phyloP scores from a whole-genome alignment of 2,113 vertebrate genomes.

The Clarias gariepinus region DNA sequence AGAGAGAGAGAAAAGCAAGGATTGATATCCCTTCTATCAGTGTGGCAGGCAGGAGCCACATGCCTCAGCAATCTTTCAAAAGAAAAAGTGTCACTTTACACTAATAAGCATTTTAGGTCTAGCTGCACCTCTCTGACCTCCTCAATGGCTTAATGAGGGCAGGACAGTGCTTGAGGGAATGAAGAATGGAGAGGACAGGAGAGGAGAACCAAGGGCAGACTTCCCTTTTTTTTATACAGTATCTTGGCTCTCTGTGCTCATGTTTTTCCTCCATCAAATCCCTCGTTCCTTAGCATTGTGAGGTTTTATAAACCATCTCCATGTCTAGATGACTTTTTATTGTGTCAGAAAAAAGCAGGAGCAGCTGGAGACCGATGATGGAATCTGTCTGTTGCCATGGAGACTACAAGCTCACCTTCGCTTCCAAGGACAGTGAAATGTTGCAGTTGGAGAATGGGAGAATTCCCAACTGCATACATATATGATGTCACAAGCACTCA shows the following conservation, averaged over 20 bases:
- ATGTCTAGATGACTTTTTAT: constrained; percentile 30
- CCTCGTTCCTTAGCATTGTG: neutral
- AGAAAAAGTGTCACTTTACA: constrained; percentile 45
- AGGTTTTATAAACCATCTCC: neutral
- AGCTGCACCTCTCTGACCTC: constrained; percentile 40
- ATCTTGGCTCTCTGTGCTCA: neutral
- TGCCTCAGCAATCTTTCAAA: constrained; percentile 52
- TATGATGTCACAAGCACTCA: constrained; percentile 23
- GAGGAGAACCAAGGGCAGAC: constrained; percentile 25
- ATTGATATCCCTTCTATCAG: constrained; percentile 41
- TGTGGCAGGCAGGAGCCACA: constrained; percentile 46
- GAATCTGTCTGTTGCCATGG: constrained; percentile 53
- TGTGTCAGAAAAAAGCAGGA: constrained; percentile 41
- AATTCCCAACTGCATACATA: constrained; percentile 31
- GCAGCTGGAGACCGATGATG: constrained; percentile 48
- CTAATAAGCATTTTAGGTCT: constrained; percentile 53
- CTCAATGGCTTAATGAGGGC: constrained; percentile 44
- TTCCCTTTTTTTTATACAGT: neutral
- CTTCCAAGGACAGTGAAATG: constrained; percentile 51
- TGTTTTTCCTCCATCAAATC: neutral
- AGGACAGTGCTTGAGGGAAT: constrained; percentile 23
- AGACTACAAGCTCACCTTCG: constrained; percentile 51
- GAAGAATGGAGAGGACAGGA: neutral
- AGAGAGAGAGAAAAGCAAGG: neutral
- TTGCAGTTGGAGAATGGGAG: constrained; percentile 31